phyloP scores from a whole-genome alignment of 2,888 invertebrate species.

The Zonitis immaculata region DNA sequence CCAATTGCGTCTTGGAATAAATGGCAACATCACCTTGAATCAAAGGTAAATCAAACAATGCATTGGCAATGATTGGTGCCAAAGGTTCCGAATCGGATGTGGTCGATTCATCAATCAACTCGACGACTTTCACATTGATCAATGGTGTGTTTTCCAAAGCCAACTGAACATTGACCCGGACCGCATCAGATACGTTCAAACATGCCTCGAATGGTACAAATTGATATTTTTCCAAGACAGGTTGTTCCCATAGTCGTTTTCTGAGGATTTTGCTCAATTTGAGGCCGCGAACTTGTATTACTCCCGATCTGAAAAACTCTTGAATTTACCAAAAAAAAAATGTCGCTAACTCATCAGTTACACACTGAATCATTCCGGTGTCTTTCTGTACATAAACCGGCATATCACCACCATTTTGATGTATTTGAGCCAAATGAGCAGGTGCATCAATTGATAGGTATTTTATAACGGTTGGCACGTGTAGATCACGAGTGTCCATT shows the following conservation, averaged over 20 bases:
- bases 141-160: constrained; percentile 60
- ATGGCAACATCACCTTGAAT: constrained; percentile 63
- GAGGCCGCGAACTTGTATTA: constrained; percentile 72
- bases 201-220: constrained; percentile 60
- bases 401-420: constrained; percentile 22
- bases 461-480: constrained; percentile 61
- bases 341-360: too few species aligned
- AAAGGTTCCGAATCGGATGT: constrained; percentile 48
- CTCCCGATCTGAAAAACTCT: constrained; percentile 63
- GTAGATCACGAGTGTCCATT: constrained; percentile 61
- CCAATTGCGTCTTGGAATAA: constrained; percentile 51
- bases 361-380: constrained; percentile 30
- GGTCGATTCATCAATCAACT: constrained; percentile 31
- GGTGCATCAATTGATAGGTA: constrained; percentile 51
- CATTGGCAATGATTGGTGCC: constrained; percentile 54
- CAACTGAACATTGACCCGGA: constrained; percentile 63
- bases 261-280: constrained; percentile 71
- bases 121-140: constrained; percentile 50
- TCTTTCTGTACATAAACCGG: constrained; percentile 48
- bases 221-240: constrained; percentile 70
- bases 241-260: constrained; percentile 63
- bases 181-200: constrained; percentile 40
- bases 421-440: constrained; percentile 29
- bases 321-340: too few species aligned
- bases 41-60: constrained; percentile 64